Evolutionary conservation across 2,888 invertebrate species (phyloP), one percentile per base, ranked within the genome.

Genomic region (Lacanobia oleracea): DNA sequence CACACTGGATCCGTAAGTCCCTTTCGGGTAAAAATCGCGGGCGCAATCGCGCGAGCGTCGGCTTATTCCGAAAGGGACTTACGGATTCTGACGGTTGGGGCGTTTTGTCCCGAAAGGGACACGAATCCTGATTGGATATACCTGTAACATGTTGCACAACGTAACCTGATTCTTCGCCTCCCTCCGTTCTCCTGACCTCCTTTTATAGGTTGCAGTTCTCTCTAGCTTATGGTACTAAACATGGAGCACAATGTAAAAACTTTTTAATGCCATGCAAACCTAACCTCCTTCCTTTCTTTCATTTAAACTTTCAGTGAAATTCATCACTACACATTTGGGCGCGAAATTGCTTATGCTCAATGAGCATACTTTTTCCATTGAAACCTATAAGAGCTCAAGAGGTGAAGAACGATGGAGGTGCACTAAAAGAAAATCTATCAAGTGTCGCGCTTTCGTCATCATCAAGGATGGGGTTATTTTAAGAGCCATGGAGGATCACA

Each of bases 361-460:
- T n/a, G 54, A 72, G 12, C 57, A 77, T 16, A 72, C 72, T 7
- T 77, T 23, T 56, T n/a, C 65, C 14, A 59, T n/a, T 45, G 72
- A 76, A 40, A 27, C 45, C 8, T 60, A 54, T n/a, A 27, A 51
- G 51, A 23, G 12, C 0, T 18, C 61, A 1, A 59, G 2, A 1
- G 48, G 48, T 21, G 37, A 51, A 57, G 45, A 67, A 12, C 56
- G 72, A 12, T 77, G 77, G 76, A 77, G 77, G n/a, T 77, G 77
- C 48, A 62, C 61, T 0, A 77, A 33, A n/a, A 62, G 77, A 72
- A 53, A 37, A 45, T 1, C 76, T 16, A 59, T 51, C 27, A 72
- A 51, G 51, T 77, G 76, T 33, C 54, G 64, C 12, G 77, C 77
- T 4, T 77, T 73, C 45, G 67, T 77, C 23, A 77, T 77, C n/a